Conservation (phyloP, 2,797 vertebrate genomes). For the Oreortyx pictus region DNA sequence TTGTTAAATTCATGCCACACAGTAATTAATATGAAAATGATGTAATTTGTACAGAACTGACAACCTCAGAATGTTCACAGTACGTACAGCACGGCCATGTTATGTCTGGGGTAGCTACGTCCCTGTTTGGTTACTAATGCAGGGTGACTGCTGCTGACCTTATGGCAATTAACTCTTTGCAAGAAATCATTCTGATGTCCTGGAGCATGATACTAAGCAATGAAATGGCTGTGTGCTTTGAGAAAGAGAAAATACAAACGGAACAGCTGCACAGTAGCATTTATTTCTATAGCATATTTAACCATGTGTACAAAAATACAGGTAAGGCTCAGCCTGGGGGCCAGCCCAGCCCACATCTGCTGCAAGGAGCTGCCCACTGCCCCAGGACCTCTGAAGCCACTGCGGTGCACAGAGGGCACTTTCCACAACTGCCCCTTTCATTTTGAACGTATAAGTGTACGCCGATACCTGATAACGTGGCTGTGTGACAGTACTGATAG, state of each 20-base stretch:
- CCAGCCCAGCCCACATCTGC: no score
- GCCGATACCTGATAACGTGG: slow-evolving; percentile 33
- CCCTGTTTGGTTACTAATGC: slow-evolving; percentile 46
- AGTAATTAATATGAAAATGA: slow-evolving; percentile 66
- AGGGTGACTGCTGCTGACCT: slow-evolving; percentile 45
- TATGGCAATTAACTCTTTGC: slow-evolving; percentile 21
- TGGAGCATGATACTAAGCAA: neutral
- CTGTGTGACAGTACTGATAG: slow-evolving; percentile 14
- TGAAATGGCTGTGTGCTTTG: neutral
- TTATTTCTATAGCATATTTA: neutral
- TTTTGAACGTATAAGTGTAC: neutral
- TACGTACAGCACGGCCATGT: slow-evolving; percentile 39
- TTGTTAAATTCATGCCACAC: slow-evolving; percentile 63
- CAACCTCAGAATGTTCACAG: slow-evolving; percentile 68
- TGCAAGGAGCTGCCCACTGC: neutral
- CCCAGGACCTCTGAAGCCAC: neutral
- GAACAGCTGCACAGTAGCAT: neutral
- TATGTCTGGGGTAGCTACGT: slow-evolving; percentile 33
- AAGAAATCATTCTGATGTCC: slow-evolving; percentile 11
- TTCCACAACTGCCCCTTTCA: neutral
- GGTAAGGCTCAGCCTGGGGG: neutral
- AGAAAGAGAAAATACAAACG: neutral
- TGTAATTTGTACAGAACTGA: slow-evolving; percentile 63
- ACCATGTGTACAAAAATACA: neutral
- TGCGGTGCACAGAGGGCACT: neutral